Evolutionary conservation across 2,797 vertebrate species (phyloP).

Genomic region (Sphaeramia orbicularis): DNA sequence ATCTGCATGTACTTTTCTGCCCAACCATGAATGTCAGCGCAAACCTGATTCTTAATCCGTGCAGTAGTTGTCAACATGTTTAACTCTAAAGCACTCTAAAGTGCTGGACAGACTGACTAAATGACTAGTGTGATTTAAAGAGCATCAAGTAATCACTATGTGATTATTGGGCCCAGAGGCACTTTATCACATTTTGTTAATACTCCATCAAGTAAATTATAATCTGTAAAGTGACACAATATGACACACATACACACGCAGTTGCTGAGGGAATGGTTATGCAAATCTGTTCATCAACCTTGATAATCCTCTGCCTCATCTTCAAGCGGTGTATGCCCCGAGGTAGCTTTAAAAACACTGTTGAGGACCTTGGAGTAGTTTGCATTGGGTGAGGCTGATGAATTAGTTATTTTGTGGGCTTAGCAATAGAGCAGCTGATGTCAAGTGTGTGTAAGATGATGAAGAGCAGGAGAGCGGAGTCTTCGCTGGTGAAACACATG

Average conservation of each 20-base stretch:
- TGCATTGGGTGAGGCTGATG: constrained; percentile 39
- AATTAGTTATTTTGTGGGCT: constrained; percentile 52
- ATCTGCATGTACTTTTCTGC: background rate
- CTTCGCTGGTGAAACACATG: constrained; percentile 25
- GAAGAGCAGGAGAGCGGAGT: constrained; percentile 15
- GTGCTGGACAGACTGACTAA: background rate
- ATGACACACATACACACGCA: constrained; percentile 24
- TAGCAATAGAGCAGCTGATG: constrained; percentile 30
- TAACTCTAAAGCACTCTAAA: background rate
- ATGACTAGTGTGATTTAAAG: constrained; percentile 16
- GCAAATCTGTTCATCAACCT: constrained; percentile 63
- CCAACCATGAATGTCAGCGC: background rate
- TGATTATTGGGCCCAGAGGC: constrained; percentile 27
- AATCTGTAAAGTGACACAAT: constrained; percentile 62
- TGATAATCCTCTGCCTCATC: constrained; percentile 56
- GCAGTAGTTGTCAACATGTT: constrained; percentile 4
- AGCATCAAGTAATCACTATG: constrained; percentile 23
- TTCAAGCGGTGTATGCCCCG: constrained; percentile 20
- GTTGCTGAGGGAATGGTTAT: constrained; percentile 40
- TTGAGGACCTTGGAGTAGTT: constrained; percentile 35
- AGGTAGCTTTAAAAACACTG: constrained; percentile 12
- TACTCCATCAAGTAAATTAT: constrained; percentile 71
- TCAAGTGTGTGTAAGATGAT: constrained; percentile 33
- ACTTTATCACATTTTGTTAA: constrained; percentile 43
- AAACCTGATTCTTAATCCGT: background rate